phyloP scores from a whole-genome alignment of 2,888 invertebrate species.

The Argyra leucocephala region DNA sequence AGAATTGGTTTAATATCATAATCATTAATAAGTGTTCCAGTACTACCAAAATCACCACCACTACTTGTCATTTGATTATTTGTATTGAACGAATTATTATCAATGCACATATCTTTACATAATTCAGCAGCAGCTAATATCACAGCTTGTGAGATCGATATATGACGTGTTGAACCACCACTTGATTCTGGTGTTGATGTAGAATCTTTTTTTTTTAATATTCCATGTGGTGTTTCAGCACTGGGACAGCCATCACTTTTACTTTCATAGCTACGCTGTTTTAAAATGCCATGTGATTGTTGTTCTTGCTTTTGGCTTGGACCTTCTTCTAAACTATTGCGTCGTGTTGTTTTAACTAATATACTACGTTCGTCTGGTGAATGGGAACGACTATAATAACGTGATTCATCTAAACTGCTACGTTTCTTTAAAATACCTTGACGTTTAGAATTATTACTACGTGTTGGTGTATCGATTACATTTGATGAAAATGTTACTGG shows the following conservation, averaged over 20 bases:
- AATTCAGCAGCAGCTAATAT: constrained; percentile 45
- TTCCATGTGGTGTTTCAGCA: constrained; percentile 56
- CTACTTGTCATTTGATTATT: constrained; percentile 20
- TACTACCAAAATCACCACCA: neutral
- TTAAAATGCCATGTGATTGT: constrained; percentile 60
- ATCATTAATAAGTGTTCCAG: constrained; percentile 24
- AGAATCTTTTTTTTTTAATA: constrained; percentile 53
- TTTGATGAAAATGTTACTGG: constrained; percentile 74
- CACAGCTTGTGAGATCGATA: constrained; percentile 43
- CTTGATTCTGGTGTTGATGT: constrained; percentile 41
- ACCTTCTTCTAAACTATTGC: constrained; percentile 41
- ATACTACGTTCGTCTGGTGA: constrained; percentile 43
- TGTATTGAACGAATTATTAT: constrained; percentile 22
- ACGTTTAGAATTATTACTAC: constrained; percentile 46
- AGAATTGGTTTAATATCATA: constrained; percentile 65
- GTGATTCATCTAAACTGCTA: constrained; percentile 65
- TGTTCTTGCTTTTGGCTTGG: constrained; percentile 25
- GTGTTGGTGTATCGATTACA: constrained; percentile 57
- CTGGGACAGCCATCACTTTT: constrained; percentile 55
- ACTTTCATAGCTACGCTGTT: constrained; percentile 61
- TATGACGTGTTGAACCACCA: constrained; percentile 35
- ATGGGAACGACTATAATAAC: constrained; percentile 42
- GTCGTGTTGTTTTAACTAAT: constrained; percentile 39
- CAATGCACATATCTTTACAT: constrained; percentile 43
- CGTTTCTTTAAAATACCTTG: constrained; percentile 78